phyloP scores from a whole-genome alignment of 2,113 vertebrate genomes.

The Oxyruncus cristatus region DNA sequence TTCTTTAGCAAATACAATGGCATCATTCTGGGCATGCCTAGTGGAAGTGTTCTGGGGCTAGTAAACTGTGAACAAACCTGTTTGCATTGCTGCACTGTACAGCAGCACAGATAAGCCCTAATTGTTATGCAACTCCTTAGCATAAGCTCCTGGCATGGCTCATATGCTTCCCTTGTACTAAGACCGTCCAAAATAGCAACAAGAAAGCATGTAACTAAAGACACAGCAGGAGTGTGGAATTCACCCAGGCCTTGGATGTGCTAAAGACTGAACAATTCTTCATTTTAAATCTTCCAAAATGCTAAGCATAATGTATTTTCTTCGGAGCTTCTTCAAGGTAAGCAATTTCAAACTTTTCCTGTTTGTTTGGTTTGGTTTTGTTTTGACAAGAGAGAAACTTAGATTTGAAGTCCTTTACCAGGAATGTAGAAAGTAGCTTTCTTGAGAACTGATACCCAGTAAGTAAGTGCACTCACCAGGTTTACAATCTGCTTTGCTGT shows the following conservation, averaged over 20 bases:
- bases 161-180: slow-evolving; percentile 72
- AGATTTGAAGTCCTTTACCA: neutral
- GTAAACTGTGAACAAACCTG: slow-evolving; percentile 79
- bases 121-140: slow-evolving; percentile 82
- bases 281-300: slow-evolving; percentile 71
- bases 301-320: slow-evolving; percentile 83
- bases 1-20: slow-evolving; percentile 73
- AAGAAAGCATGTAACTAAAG: slow-evolving; percentile 76
- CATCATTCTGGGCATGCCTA: slow-evolving; percentile 76
- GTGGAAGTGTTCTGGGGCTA: slow-evolving; percentile 65
- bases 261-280: slow-evolving; percentile 31
- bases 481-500: neutral
- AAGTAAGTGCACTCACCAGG: neutral
- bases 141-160: slow-evolving; percentile 78
- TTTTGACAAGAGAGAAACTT: slow-evolving; percentile 3
- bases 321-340: slow-evolving; percentile 87
- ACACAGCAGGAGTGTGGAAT: slow-evolving; percentile 69
- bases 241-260: slow-evolving; percentile 62
- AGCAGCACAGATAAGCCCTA: slow-evolving; percentile 76
- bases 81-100: slow-evolving; percentile 72
- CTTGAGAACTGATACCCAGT: neutral
- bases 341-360: slow-evolving; percentile 65
- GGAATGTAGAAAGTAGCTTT: slow-evolving; percentile 17
- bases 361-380: slow-evolving; percentile 25
- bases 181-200: slow-evolving; percentile 84